These are phyloP conservation scores for Diabrotica virgifera DNA, from an alignment of 1,140 invertebrate genomes.

Conservation along the genomic window DNA sequence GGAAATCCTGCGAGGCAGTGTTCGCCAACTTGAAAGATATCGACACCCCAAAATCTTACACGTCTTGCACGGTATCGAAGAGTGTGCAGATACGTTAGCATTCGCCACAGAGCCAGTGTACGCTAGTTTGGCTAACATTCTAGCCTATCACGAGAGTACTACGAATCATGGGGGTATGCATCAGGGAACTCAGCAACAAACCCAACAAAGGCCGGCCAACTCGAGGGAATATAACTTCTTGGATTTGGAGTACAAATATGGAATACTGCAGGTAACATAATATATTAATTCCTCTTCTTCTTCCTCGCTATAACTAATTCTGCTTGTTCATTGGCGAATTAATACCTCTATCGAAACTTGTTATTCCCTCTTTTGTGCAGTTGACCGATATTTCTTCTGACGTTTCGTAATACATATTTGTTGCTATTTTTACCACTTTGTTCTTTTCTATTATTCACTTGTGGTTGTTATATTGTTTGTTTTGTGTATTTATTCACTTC, in stretches of 20 bases:
- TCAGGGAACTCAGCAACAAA: slow-evolving; percentile 47
- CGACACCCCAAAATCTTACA: slow-evolving; percentile 82
- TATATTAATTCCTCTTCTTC: not conserved
- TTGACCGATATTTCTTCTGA: not conserved
- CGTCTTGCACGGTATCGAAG: slow-evolving; percentile 74
- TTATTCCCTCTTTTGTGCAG: not conserved
- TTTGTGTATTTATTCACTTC: too few species aligned
- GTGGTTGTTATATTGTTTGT: too few species aligned
- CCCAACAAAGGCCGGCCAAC: slow-evolving; percentile 54
- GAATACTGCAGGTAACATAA: slow-evolving; percentile 77
- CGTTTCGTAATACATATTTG: not conserved
- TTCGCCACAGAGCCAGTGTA: slow-evolving; percentile 89
- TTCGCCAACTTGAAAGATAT: slow-evolving; percentile 78
- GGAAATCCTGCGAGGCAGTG: slow-evolving; percentile 80
- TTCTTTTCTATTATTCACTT: not conserved
- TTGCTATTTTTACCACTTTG: not conserved
- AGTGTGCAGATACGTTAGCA: slow-evolving; percentile 81
- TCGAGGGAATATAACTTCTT: slow-evolving; percentile 82
- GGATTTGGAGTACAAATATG: slow-evolving; percentile 91
- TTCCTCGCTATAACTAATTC: not conserved
- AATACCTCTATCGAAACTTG: not conserved
- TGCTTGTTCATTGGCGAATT: not conserved
- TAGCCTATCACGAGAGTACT: slow-evolving; percentile 62
- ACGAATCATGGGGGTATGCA: slow-evolving; percentile 45
- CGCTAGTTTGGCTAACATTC: slow-evolving; percentile 82